phyloP scores from a whole-genome alignment of 2,888 invertebrate genomes.

The Furcula furcula region DNA sequence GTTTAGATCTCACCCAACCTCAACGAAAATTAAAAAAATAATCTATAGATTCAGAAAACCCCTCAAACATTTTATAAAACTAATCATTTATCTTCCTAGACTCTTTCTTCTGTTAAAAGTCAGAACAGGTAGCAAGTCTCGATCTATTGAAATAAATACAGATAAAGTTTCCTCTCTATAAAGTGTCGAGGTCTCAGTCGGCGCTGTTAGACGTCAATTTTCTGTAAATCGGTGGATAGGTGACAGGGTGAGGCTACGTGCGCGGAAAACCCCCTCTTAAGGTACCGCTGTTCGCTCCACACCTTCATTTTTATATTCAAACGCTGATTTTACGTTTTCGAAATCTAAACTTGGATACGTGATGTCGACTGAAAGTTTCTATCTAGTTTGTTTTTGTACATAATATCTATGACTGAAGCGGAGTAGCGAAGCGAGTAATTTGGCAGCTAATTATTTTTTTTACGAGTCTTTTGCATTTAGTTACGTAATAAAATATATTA shows the following conservation, averaged over 20 bases:
- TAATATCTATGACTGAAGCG: too few species aligned
- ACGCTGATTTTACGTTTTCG: constrained; percentile 68
- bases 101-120: constrained; percentile 3
- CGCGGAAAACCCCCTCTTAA: constrained; percentile 22
- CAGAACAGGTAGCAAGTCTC: constrained; percentile 4
- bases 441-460: too few species aligned
- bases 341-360: constrained; percentile 67
- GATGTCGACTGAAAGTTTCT: constrained; percentile 53
- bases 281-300: constrained; percentile 37
- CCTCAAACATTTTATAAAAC: constrained; percentile 10
- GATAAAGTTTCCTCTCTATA: constrained; percentile 39
- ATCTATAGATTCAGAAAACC: not conserved
- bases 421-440: too few species aligned
- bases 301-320: constrained; percentile 62
- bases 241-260: constrained; percentile 51
- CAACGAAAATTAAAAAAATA: too few species aligned
- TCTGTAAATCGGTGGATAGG: constrained; percentile 57
- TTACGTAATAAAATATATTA: too few species aligned
- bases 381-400: too few species aligned
- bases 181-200: constrained; percentile 40
- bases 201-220: constrained; percentile 58
- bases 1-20: too few species aligned
- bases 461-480: too few species aligned
- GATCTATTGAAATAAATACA: constrained; percentile 31
- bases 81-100: constrained; percentile 8